A percentile compares a stretch with the other conserved stretches of the same genome.
Conservation (phyloP, 2,113 vertebrate species). For the Pampusana beccarii region DNA sequence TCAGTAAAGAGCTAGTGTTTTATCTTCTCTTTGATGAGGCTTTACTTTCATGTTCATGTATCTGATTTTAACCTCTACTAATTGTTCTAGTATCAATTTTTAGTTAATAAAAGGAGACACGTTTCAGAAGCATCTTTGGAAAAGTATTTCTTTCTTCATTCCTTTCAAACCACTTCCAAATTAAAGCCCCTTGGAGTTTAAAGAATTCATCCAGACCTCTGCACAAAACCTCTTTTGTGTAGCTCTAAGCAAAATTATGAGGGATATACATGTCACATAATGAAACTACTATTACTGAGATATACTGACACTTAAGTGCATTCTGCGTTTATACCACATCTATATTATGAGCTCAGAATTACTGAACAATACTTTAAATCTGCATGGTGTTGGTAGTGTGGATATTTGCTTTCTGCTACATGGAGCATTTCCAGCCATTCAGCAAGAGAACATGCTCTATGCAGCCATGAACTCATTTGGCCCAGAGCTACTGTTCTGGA, state of each 20-base stretch:
- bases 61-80: background rate
- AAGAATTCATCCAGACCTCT: background rate
- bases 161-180: background rate
- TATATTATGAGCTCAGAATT: background rate
- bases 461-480: background rate
- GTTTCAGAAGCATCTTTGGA: background rate
- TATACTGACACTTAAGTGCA: background rate
- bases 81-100: background rate
- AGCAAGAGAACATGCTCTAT: background rate
- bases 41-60: background rate
- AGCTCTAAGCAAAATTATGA: background rate
- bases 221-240: background rate
- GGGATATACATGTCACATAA: rapidly evolving
- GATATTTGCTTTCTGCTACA: background rate
- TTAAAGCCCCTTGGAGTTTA: background rate
- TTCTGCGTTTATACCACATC: background rate
- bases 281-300: background rate
- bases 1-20: background rate
- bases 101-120: background rate
- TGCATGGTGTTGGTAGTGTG: background rate
- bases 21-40: background rate
- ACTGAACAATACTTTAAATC: background rate
- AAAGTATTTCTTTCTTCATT: background rate
- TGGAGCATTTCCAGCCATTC: background rate
- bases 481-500: background rate